Evolutionary conservation across 2,888 invertebrate species (phyloP).

Genomic region (Pollenia griseotomentosa): DNA sequence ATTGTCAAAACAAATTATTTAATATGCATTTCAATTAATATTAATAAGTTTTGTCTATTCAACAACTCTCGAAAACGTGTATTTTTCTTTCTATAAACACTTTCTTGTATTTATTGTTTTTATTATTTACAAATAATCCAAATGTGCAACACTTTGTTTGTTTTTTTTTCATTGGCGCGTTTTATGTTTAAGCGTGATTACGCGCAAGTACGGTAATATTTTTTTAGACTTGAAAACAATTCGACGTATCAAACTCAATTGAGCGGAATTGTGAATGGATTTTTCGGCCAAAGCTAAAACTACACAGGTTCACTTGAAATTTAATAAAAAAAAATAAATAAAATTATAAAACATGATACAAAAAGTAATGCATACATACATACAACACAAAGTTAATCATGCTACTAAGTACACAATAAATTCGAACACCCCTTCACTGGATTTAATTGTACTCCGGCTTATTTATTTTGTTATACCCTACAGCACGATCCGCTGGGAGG

Average conservation of each 20-base stretch:
- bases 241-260: conserved; percentile 67
- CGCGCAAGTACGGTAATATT: conserved; percentile 68
- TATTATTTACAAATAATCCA: not conserved
- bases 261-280: conserved; percentile 59
- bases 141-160: not conserved
- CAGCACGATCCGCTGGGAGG: not conserved
- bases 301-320: conserved; percentile 33
- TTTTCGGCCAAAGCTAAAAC: conserved; percentile 51
- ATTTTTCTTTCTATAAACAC: too few species aligned
- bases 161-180: conserved; percentile 61
- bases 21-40: not conserved
- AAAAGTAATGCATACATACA: conserved; percentile 25
- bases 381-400: conserved; percentile 22
- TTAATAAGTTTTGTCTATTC: too few species aligned
- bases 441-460: conserved; percentile 2
- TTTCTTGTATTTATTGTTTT: not conserved
- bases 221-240: conserved; percentile 64
- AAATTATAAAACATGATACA: conserved; percentile 44
- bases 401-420: not conserved
- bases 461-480: not conserved
- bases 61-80: too few species aligned
- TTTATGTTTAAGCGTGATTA: conserved; percentile 28
- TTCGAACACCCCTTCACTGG: conserved; percentile 54
- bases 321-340: conserved; percentile 8
- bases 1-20: not conserved